Conservation (phyloP, 2,113 vertebrate species). For the Alethe diademata region DNA sequence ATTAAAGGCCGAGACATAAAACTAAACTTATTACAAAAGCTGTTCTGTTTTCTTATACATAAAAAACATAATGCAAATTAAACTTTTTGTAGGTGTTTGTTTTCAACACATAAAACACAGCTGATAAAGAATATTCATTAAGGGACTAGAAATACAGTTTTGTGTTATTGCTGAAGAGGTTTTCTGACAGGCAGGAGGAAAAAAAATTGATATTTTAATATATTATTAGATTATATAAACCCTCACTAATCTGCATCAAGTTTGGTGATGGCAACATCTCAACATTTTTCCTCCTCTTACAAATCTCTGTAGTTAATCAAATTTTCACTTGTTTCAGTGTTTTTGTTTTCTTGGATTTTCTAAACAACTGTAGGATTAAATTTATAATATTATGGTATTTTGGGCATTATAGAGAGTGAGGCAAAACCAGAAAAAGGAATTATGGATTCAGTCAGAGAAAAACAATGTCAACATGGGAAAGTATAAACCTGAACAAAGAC, state of each 20-base stretch:
- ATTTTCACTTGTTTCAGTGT: neutral
- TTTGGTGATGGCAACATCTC: neutral
- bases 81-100: conserved; percentile 22
- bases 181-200: neutral
- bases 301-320: neutral
- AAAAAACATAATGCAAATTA: conserved; percentile 50
- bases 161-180: neutral
- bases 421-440: neutral
- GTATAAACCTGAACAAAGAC: neutral
- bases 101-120: neutral
- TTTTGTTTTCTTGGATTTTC: neutral
- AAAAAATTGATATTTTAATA: neutral
- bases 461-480: neutral
- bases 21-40: neutral
- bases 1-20: conserved; percentile 33
- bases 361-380: neutral
- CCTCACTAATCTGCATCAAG: neutral
- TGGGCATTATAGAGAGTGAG: neutral
- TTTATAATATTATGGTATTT: neutral
- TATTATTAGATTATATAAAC: neutral
- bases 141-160: neutral
- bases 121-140: conserved; percentile 45
- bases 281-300: neutral
- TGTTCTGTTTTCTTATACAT: conserved; percentile 10
- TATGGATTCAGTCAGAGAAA: neutral